A percentile compares a stretch with the other conserved stretches of the same genome.
Conservation (phyloP, 2,888 invertebrate species). For the Euplagia quadripunctaria region DNA sequence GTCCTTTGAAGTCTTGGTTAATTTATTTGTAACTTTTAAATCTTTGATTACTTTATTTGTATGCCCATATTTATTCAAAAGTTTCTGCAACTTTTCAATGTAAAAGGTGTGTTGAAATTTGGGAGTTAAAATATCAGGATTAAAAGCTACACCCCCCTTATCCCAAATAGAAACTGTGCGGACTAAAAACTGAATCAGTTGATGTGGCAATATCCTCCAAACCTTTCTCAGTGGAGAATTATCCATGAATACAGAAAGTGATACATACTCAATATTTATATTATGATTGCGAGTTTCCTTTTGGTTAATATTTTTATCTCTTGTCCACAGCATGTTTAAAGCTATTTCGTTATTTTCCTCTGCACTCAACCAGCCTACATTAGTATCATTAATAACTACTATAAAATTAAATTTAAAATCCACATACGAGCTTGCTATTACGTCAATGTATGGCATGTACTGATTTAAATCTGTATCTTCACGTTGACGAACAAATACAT, state of each 20-base stretch:
- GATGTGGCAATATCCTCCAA: slow-evolving; percentile 69
- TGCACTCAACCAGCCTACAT: slow-evolving; percentile 54
- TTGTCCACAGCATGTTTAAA: slow-evolving; percentile 67
- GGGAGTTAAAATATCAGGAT: slow-evolving; percentile 72
- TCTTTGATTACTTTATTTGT: slow-evolving; percentile 29
- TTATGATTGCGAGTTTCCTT: slow-evolving; percentile 45
- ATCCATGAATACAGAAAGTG: slow-evolving; percentile 68
- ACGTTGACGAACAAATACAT: slow-evolving; percentile 64
- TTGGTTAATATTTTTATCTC: slow-evolving; percentile 42
- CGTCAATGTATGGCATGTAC: slow-evolving; percentile 70
- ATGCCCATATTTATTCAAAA: slow-evolving; percentile 62
- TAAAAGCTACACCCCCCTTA: slow-evolving; percentile 77
- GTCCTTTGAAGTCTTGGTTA: slow-evolving; percentile 31
- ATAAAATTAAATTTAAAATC: slow-evolving; percentile 70
- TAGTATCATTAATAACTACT: slow-evolving; percentile 70
- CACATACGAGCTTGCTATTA: slow-evolving; percentile 65
- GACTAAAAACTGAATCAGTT: slow-evolving; percentile 71
- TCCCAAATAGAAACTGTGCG: slow-evolving; percentile 79
- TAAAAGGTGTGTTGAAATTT: slow-evolving; percentile 63
- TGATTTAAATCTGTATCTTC: slow-evolving; percentile 63
- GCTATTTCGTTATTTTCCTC: slow-evolving; percentile 74
- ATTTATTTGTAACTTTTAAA: slow-evolving; percentile 29
- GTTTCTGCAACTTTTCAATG: slow-evolving; percentile 65
- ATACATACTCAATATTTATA: slow-evolving; percentile 62
- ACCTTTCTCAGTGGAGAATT: slow-evolving; percentile 70